Conservation (phyloP, 2,113 vertebrate genomes). For the Glareola pratincola region DNA sequence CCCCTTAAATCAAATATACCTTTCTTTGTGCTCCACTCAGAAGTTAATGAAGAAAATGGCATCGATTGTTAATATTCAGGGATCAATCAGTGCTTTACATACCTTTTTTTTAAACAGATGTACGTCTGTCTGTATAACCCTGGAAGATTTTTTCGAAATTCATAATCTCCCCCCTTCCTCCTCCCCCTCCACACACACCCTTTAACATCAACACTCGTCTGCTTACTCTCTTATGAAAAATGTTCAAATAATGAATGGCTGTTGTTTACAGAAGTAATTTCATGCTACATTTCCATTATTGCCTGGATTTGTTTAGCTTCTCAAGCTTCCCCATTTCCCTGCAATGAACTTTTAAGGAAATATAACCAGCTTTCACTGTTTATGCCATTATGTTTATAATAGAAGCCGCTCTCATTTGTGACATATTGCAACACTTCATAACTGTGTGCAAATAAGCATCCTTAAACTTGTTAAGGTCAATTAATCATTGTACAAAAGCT, state of each 20-base stretch:
- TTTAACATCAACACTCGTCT: constrained; percentile 63
- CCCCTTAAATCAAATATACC: constrained; percentile 80
- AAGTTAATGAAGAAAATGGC: constrained; percentile 91
- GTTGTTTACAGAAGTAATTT: constrained; percentile 99
- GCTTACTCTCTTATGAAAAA: constrained; percentile 86
- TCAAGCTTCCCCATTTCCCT: constrained; percentile 84
- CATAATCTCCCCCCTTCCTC: constrained; percentile 15
- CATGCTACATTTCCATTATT: constrained; percentile 99
- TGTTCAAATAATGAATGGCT: constrained; percentile 92
- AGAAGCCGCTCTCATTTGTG: constrained; percentile 76
- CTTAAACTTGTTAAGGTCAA: constrained; percentile 80
- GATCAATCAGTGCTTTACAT: constrained; percentile 89
- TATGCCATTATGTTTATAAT: constrained; percentile 74
- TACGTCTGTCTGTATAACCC: constrained; percentile 76
- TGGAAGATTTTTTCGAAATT: constrained; percentile 71
- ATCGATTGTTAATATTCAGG: constrained; percentile 90
- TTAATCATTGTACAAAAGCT: constrained; percentile 77
- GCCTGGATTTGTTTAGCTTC: constrained; percentile 94
- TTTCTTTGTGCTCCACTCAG: constrained; percentile 78
- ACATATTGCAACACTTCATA: constrained; percentile 79
- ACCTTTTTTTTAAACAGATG: constrained; percentile 73
- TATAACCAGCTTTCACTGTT: constrained; percentile 77
- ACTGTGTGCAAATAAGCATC: constrained; percentile 82
- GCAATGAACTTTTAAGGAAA: constrained; percentile 87
- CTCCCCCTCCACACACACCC: constrained; percentile 65